A percentile compares a stretch with the other conserved stretches of the same genome.
Conservation (phyloP, 2,888 invertebrate genomes). For the Busseola fusca region DNA sequence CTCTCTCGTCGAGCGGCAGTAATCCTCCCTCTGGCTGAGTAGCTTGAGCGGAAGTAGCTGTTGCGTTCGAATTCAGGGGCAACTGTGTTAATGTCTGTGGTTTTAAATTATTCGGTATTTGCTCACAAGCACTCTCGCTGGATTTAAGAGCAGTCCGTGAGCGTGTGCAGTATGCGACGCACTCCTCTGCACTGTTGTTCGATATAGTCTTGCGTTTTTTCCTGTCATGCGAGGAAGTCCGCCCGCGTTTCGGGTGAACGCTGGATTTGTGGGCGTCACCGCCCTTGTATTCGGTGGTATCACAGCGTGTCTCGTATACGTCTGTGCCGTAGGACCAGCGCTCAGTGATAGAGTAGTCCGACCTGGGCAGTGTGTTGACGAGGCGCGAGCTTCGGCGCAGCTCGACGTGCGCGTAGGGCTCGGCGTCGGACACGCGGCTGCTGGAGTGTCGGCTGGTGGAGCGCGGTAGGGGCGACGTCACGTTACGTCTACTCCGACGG, state of each 20-base stretch:
- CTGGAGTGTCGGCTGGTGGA: slow-evolving; percentile 77
- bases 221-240: slow-evolving; percentile 84
- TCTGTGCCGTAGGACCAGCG: slow-evolving; percentile 89
- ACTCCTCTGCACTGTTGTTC: slow-evolving; percentile 78
- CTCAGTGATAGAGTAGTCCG: slow-evolving; percentile 89
- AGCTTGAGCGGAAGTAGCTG: slow-evolving; percentile 71
- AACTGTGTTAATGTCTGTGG: slow-evolving; percentile 69
- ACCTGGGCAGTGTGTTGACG: slow-evolving; percentile 83
- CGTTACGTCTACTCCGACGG: slow-evolving; percentile 81
- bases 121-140: slow-evolving; percentile 84
- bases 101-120: slow-evolving; percentile 71
- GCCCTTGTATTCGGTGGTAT: slow-evolving; percentile 76
- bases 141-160: slow-evolving; percentile 86
- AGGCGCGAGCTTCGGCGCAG: slow-evolving; percentile 87
- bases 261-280: slow-evolving; percentile 77
- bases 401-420: slow-evolving; percentile 80
- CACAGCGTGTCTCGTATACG: slow-evolving; percentile 87
- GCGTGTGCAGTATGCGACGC: slow-evolving; percentile 85
- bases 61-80: slow-evolving; percentile 69
- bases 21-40: slow-evolving; percentile 82
- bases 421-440: slow-evolving; percentile 76
- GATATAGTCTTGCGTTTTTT: slow-evolving; percentile 80
- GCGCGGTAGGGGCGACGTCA: slow-evolving; percentile 81
- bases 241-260: slow-evolving; percentile 76
- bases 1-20: slow-evolving; percentile 86